Evolutionary conservation across 2,113 vertebrate genomes (phyloP).

Genomic region (Triplophysa rosa): DNA sequence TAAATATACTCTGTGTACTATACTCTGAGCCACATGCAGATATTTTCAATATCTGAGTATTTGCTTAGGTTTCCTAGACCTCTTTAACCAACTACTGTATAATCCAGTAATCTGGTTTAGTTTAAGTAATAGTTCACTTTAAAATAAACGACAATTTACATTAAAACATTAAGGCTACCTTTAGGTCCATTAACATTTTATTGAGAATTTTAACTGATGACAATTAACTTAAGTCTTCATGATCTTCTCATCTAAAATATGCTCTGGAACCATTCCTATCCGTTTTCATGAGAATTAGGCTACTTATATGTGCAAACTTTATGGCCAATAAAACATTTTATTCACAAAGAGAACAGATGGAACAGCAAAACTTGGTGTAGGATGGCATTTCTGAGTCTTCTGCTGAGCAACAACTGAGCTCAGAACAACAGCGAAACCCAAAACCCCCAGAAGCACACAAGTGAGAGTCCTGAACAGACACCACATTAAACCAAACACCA

Average conservation of each 20-base stretch:
- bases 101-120: too few relatives aligned
- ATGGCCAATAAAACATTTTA: slow-evolving; percentile 27
- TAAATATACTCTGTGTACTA: slow-evolving; percentile 59
- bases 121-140: too few relatives aligned
- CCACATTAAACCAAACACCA: slow-evolving; percentile 46
- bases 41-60: too few relatives aligned
- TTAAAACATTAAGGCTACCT: too few relatives aligned
- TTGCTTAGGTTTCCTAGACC: too few relatives aligned
- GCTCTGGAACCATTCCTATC: too few relatives aligned
- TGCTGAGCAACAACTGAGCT: slow-evolving; percentile 46
- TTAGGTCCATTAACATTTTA: too few relatives aligned
- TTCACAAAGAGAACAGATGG: not conserved
- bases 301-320: not conserved
- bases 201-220: too few relatives aligned
- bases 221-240: too few relatives aligned
- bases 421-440: slow-evolving; percentile 60
- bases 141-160: too few relatives aligned
- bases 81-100: too few relatives aligned
- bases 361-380: slow-evolving; percentile 53
- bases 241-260: too few relatives aligned
- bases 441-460: slow-evolving; percentile 57
- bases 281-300: not conserved
- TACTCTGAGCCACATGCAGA: slow-evolving; percentile 47
- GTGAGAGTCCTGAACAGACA: slow-evolving; percentile 55
- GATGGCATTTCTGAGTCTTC: slow-evolving; percentile 55